Evolutionary conservation across 1,140 invertebrate species (phyloP).

Genomic region (Drosophila sproati): DNA sequence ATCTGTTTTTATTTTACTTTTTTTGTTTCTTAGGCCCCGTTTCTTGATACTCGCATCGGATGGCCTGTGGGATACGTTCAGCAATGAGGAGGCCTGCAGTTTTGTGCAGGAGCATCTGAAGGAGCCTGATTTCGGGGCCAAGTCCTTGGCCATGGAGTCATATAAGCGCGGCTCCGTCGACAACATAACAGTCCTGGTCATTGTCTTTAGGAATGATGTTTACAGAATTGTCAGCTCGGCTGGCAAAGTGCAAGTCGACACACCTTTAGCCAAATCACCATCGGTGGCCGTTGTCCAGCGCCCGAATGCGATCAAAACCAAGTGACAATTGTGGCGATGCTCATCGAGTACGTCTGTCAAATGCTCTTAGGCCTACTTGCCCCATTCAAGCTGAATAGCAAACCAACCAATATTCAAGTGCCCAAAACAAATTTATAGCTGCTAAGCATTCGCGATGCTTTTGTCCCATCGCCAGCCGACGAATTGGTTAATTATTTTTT

Average conservation of each 20-base stretch:
- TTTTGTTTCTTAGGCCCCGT: conserved; percentile 86
- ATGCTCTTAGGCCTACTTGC: conserved; percentile 6
- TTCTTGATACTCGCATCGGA: conserved; percentile 97
- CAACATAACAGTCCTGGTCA: conserved; percentile 97
- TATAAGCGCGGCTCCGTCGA: conserved; percentile 96
- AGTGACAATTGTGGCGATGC: conserved; percentile 35
- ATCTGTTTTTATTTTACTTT: neutral
- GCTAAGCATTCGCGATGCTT: conserved; percentile 25
- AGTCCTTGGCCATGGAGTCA: conserved; percentile 95
- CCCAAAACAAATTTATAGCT: conserved; percentile 55
- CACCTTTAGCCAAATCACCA: conserved; percentile 45
- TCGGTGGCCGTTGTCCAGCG: conserved; percentile 51
- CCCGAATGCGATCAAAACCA: conserved; percentile 73
- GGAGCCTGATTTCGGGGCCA: conserved; percentile 94
- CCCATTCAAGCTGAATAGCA: conserved; percentile 5
- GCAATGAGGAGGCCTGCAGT: conserved; percentile 96
- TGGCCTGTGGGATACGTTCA: conserved; percentile 98
- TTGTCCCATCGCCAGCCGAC: conserved; percentile 35
- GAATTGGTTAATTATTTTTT: conserved; percentile 3
- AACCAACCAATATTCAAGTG: conserved; percentile 47
- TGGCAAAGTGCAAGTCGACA: conserved; percentile 6
- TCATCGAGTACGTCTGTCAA: conserved; percentile 5
- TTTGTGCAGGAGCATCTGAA: conserved; percentile 93
- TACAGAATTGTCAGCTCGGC: conserved; percentile 63
- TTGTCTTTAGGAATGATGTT: conserved; percentile 90